Evolutionary conservation across 2,113 vertebrate genomes (phyloP), one percentile per base, ranked within the genome.

Genomic region (Anolis sagrei): DNA sequence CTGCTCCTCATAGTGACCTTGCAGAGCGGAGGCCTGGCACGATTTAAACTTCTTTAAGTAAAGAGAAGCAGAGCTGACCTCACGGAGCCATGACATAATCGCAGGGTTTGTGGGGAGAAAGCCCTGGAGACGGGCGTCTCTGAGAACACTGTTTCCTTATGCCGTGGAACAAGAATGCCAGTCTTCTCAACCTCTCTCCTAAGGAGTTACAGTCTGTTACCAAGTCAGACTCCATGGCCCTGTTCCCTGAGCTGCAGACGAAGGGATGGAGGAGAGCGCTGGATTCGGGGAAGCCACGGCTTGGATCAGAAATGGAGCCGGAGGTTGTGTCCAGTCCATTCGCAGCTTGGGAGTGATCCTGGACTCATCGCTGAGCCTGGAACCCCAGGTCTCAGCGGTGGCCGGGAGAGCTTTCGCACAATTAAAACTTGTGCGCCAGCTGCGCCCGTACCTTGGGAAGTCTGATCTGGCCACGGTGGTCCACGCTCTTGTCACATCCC

Each of bases 41-140:
- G 18, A 54, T 0, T 90, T 90, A 90, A 90, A 72, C 82, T 68
- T 70, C 44, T 19, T 68, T 88, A 80, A 64, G 7, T 3, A 72
- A 0, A 62, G 29, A 70, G 83, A 87, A 83, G 86, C 83, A 88
- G 87, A 68, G 19, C 91, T 94, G 94, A 94, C 93, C 91, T 95
- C 92, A 93, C 90, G 90, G 93, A 95, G 93, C 92, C 94, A 86
- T 95, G 94, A 96, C 44, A 83, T 91, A 90, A 95, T 90, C 90
- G 32, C 79, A 10, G 79, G 49, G 83, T 86, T 88, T 4, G 0
- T 0, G 3, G 64, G 64, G 89, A 74, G 90, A 91, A 86, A 85
- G 5, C 93, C 86, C 85, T 1, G 23, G 89, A 90, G 93, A 81
- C 61, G 0, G 0, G 66, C 0, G 0, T 92, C 90, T 89, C 36